Evolutionary conservation across 1,140 invertebrate species (phyloP), one percentile per base, ranked within the genome.

Genomic region (Lordiphosa collinella): DNA sequence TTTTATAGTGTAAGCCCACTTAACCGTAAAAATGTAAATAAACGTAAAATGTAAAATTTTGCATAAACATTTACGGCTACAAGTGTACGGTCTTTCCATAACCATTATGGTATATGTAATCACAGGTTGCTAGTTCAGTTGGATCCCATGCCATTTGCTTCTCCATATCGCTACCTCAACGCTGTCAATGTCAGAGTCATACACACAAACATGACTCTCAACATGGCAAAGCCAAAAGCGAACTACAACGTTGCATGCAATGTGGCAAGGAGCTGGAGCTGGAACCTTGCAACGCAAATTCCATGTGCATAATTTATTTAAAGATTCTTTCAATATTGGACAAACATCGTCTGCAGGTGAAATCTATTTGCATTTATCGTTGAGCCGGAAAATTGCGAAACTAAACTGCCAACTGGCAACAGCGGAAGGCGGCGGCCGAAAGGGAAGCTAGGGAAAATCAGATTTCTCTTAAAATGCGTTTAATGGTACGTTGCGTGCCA

Each of bases 311-410:
- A 80, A 80, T 80, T 80, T 80, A 80, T 71, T 70, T 67, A 84
- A 80, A 76, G 78, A 80, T 80, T 80, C 76, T 51, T 55, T 71
- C 61, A 82, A 76, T 84, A 70, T 82, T 84, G 71, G 78, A 84
- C 71, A 82, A 82, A 72, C 78, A 72, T 64, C 71, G 78, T 79
- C 78, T 84, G 79, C 78, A 84, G 78, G 79, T 84, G 73, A 84
- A 84, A 84, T 85, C 79, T 85, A 78, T 84, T 84, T 84, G 76
- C 78, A 84, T 84, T 85, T 84, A 85, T 84, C 75, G 76, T 80
- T 82, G 76, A 80, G 71, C 76, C 74, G 76, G 76, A 80, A 80
- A 80, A 80, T 84, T 80, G 76, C 78, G 72, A 84, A 68, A 76
- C 75, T 82, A 76, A 82, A 84, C 64, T 68, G 65, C 49, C 63